Conservation (phyloP, 1,140 invertebrate genomes). For the Zaprionus gabonicus region DNA sequence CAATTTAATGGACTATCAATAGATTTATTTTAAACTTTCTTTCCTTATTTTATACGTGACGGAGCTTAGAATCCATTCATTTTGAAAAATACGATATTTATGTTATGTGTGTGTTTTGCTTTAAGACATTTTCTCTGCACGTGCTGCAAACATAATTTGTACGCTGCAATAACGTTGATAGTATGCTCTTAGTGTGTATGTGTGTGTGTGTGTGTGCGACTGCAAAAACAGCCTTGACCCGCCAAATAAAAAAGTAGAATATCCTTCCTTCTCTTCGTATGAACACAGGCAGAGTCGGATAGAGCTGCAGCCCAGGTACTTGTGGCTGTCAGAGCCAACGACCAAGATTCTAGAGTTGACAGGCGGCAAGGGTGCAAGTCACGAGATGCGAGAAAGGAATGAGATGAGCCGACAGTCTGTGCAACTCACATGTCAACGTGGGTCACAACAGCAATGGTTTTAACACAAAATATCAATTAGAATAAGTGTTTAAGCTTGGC, state of each 20-base stretch:
- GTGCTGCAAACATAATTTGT: slow-evolving; percentile 34
- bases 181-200: neutral
- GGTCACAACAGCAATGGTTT: slow-evolving; percentile 15
- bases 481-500: slow-evolving; percentile 39
- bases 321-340: slow-evolving; percentile 27
- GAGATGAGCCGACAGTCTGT: slow-evolving; percentile 9
- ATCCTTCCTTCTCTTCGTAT: neutral
- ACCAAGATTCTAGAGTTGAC: neutral
- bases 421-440: slow-evolving; percentile 21
- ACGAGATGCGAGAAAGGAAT: neutral
- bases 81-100: slow-evolving; percentile 13
- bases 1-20: too few species aligned
- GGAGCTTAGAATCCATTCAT: slow-evolving; percentile 6
- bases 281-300: neutral
- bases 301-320: slow-evolving; percentile 31
- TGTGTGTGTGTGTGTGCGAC: slow-evolving; percentile 13
- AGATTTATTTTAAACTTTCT: too few species aligned
- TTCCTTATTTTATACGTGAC: too few species aligned
- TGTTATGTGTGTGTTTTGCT: neutral
- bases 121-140: slow-evolving; percentile 22
- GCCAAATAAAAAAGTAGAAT: slow-evolving; percentile 16
- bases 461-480: slow-evolving; percentile 61
- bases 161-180: slow-evolving; percentile 38
- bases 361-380: neutral
- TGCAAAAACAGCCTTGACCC: slow-evolving; percentile 52